These are phyloP conservation scores for Burhinus oedicnemus DNA, from an alignment of 2,113 vertebrate species.

Conservation along the genomic window DNA sequence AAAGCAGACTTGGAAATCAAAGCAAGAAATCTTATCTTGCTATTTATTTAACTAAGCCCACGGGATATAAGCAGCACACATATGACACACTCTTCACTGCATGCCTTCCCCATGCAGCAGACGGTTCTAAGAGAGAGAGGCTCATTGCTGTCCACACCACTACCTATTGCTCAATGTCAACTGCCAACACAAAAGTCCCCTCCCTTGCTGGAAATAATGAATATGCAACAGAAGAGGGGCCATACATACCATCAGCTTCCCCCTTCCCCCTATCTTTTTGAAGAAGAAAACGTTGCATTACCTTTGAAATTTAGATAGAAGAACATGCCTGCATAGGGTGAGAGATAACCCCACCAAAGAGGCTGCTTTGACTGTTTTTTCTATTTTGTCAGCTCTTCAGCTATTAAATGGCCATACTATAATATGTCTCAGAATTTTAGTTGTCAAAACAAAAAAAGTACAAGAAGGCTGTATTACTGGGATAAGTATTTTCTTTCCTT, in stretches of 20 bases:
- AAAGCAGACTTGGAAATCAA: slow-evolving; percentile 14
- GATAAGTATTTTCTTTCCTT: background rate
- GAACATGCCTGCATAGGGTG: background rate
- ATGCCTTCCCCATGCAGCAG: background rate
- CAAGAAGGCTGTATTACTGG: background rate
- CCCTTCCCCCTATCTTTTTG: background rate
- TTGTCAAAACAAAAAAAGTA: background rate
- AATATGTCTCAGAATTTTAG: background rate
- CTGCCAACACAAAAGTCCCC: background rate
- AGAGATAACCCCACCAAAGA: background rate
- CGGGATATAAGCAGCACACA: background rate
- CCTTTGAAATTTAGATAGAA: background rate
- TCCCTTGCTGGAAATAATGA: background rate
- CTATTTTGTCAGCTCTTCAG: background rate
- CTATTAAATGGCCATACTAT: background rate
- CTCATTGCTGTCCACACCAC: background rate
- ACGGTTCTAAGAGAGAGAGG: background rate
- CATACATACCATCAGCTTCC: background rate
- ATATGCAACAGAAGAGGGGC: background rate
- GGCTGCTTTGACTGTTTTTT: background rate
- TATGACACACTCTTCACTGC: background rate
- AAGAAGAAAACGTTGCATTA: background rate
- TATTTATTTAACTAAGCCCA: background rate
- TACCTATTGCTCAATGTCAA: background rate
- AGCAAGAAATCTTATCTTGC: background rate